Base-by-base conservation (phyloP, 1,140 invertebrate species). In the Monochamus saltuarius region DNA sequence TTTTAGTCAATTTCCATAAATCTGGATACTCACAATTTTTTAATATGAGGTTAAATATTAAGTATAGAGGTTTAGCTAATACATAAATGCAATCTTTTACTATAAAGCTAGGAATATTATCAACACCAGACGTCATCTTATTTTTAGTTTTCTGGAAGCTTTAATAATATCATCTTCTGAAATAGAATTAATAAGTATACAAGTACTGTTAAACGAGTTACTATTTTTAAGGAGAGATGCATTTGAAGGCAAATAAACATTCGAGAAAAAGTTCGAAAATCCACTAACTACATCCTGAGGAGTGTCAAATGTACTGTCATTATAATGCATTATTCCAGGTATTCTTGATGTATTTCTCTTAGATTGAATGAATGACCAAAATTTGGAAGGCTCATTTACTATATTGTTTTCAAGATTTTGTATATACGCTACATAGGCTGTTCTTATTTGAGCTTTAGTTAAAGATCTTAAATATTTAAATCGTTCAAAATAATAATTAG, bases 61-160 rank as follows among this genome's bases (percentile, higher is more conserved):
- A 50, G 38, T 42, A 37, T 13, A 59, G 46, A 16, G 47, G 56
- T 39, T 39, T 59, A 17, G 47, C 46, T 42, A 59, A 16, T 51
- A 40, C 36, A 51, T 40, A 42, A 39, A 35, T 9, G 40, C 16
- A 47, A 38, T 59, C 36, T 22, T 42, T 50, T 19, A 51, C 19
- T 29, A 59, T 19, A 35, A 59, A 51, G 11, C 36, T 50, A 9
- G 46, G 56, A 22, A 59, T 42, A 36, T 36, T 38, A 37, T 59
- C 56, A 59, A 39, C 38, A 11, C 56, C 56, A 51, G 46, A 36
- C 7, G 56, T 59, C 22, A 59, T 13, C 42, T 59, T 22, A 11
- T 29, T n/a, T 46, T 46, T 29, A 59, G 37, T 42, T 34, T 38
- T 39, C 16, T 51, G 43, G 51, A 35, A n/a, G 16, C 14, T 37